Conservation (phyloP, 2,797 vertebrate species). For the Astyanax mexicanus region DNA sequence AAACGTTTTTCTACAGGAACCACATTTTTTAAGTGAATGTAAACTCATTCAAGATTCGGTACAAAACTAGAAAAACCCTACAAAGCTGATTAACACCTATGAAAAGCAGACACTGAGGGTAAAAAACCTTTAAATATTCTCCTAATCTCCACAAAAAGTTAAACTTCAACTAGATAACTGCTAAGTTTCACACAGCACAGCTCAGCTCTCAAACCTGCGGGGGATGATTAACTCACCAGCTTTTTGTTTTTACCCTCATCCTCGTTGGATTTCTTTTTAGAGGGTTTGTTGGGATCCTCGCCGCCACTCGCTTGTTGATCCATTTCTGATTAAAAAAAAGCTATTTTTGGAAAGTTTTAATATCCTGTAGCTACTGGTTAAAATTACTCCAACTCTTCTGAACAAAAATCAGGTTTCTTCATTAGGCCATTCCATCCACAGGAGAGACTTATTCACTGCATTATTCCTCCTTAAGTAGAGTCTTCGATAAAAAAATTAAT, state of each 20-base stretch:
- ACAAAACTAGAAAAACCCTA: too few relatives aligned
- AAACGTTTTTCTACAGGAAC: too few relatives aligned
- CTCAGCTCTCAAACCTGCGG: not conserved
- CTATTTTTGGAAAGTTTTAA: constrained; percentile 30
- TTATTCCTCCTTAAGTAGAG: constrained; percentile 32
- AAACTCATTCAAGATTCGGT: too few relatives aligned
- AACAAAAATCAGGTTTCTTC: constrained; percentile 67
- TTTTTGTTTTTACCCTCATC: constrained; percentile 86
- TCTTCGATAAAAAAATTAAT: constrained; percentile 40
- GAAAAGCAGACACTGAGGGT: too few relatives aligned
- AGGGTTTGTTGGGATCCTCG: constrained; percentile 80
- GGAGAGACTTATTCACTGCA: constrained; percentile 13
- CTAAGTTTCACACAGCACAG: not conserved
- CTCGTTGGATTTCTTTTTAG: constrained; percentile 81
- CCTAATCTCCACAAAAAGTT: not conserved
- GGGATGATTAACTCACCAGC: constrained; percentile 75
- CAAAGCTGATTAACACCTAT: not conserved
- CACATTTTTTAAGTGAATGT: too few relatives aligned
- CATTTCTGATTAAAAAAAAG: constrained; percentile 69
- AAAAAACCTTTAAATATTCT: constrained; percentile 1
- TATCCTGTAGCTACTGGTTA: constrained; percentile 59
- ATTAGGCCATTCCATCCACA: constrained; percentile 71
- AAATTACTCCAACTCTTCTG: constrained; percentile 48
- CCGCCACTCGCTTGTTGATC: constrained; percentile 79
- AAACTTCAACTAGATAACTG: constrained; percentile 4